Evolutionary conservation across 2,888 invertebrate species (phyloP).

Genomic region (Choristoneura rosaceana): DNA sequence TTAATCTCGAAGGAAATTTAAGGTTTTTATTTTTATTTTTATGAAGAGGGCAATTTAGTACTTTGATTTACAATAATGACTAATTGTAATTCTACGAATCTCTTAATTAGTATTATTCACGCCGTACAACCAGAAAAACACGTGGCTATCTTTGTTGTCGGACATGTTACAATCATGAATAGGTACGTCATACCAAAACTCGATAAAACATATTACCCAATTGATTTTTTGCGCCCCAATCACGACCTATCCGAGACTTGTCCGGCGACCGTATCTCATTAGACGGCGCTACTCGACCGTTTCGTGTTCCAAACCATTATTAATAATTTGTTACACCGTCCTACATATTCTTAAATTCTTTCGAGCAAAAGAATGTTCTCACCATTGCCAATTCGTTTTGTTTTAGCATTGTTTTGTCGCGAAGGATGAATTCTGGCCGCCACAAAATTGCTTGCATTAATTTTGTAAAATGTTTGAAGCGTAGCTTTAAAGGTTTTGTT

Average conservation of each 20-base stretch:
- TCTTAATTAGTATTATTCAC: slow-evolving; percentile 24
- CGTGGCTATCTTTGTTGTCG: slow-evolving; percentile 12
- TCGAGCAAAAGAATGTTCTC: slow-evolving; percentile 32
- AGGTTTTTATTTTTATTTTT: background rate
- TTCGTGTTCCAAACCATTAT: slow-evolving; percentile 54
- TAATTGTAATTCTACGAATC: background rate
- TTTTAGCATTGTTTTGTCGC: slow-evolving; percentile 33
- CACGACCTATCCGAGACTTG: slow-evolving; percentile 57
- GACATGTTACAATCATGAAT: slow-evolving; percentile 10
- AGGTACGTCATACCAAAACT: slow-evolving; percentile 19
- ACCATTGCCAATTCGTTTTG: slow-evolving; percentile 39
- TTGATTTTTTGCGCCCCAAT: slow-evolving; percentile 53
- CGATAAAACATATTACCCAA: slow-evolving; percentile 37
- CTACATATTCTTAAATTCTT: slow-evolving; percentile 53
- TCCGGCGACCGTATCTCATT: slow-evolving; percentile 46
- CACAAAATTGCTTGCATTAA: slow-evolving; percentile 15
- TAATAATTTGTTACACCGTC: slow-evolving; percentile 55
- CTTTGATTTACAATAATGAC: background rate
- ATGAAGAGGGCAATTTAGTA: background rate
- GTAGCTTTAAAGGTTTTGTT: slow-evolving; percentile 16
- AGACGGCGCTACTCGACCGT: slow-evolving; percentile 45
- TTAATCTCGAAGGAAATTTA: slow-evolving; percentile 2
- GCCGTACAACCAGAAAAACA: slow-evolving; percentile 21
- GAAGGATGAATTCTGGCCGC: slow-evolving; percentile 25
- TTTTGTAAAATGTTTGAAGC: slow-evolving; percentile 12